phyloP scores from a whole-genome alignment of 2,888 invertebrate species.

The Lochmaea crataegi region DNA sequence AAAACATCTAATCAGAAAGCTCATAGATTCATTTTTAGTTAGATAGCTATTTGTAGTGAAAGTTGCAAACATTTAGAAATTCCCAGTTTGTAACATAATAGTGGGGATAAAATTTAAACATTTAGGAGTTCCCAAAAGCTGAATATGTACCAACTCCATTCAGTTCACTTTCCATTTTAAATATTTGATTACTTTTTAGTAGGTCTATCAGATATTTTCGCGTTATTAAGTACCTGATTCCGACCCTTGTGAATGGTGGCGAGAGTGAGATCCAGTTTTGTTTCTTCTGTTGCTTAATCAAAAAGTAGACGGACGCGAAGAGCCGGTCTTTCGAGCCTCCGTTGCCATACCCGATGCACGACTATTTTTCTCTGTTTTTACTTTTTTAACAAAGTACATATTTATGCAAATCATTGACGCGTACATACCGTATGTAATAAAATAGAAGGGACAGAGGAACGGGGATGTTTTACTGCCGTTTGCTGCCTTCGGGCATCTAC shows the following conservation, averaged over 20 bases:
- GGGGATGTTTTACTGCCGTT: slow-evolving; percentile 27
- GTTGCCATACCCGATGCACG: slow-evolving; percentile 7
- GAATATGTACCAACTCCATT: no score
- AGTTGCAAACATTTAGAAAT: no score
- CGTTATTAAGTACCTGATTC: not conserved
- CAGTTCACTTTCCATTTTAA: no score
- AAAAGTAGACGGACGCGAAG: slow-evolving; percentile 45
- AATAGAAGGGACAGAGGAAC: slow-evolving; percentile 21
- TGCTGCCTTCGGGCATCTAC: slow-evolving; percentile 20
- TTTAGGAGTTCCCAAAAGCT: no score
- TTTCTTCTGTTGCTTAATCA: slow-evolving; percentile 48
- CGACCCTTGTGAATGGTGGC: slow-evolving; percentile 16
- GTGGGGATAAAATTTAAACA: no score
- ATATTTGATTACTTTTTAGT: no score
- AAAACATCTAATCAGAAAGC: no score
- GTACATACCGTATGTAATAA: slow-evolving; percentile 30
- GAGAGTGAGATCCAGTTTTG: slow-evolving; percentile 49
- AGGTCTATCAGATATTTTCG: no score
- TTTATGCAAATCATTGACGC: slow-evolving; percentile 48
- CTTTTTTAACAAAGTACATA: slow-evolving; percentile 49
- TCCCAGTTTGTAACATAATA: no score
- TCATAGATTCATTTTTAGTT: no score
- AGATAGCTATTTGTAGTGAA: no score
- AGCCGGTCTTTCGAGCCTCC: slow-evolving; percentile 45
- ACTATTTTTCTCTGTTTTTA: slow-evolving; percentile 48